Base-by-base conservation (phyloP, 2,888 invertebrate genomes). In the Drosophila affinis region DNA sequence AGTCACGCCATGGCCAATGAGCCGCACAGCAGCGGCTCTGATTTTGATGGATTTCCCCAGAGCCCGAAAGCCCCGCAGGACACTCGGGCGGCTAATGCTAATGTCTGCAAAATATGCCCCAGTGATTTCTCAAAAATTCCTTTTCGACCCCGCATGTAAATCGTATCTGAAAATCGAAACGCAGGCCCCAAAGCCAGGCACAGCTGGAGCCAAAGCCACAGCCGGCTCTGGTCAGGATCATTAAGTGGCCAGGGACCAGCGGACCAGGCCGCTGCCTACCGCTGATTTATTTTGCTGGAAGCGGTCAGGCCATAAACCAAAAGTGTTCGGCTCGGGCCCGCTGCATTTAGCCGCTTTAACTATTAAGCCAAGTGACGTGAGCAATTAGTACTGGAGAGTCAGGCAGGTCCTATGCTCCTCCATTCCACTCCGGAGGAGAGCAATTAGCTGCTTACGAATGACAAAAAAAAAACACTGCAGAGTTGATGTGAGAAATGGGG, bases 271-370 rank as follows among this genome's bases (percentile, higher is more conserved):
- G 27, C 27, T 45, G 70, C 62, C 63, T 73, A 60, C 67, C 67
- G 74, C 68, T 88, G 77, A 83, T 81, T 88, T 85, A 82, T 87
- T 59, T 73, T 47, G 76, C 77, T 79, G 75, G 72, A 75, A 78
- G 81, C 79, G 87, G 87, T 86, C 81, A 83, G 62, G 78, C 78
- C 73, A 83, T 81, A 75, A 85, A 76, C 70, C 62, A 72, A 75
- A 85, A 72, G 55, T 75, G 67, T 71, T 49, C 54, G 53, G 70
- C 0, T 6, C 24, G 27, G 27, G 7, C 58, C 48, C 56, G 57
- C 62, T 64, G 61, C 69, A 47, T 59, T 62, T 73, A 67, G 67
- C 52, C 77, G 59, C 62, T 49, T 74, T 60, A 77, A 57, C 72
- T 70, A 81, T 83, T 84, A 79, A 61, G 55, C 49, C 65, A 69